Evolutionary conservation across 2,797 vertebrate species (phyloP), one percentile per base, ranked within the genome.

Genomic region (Sebastes iracundus): DNA sequence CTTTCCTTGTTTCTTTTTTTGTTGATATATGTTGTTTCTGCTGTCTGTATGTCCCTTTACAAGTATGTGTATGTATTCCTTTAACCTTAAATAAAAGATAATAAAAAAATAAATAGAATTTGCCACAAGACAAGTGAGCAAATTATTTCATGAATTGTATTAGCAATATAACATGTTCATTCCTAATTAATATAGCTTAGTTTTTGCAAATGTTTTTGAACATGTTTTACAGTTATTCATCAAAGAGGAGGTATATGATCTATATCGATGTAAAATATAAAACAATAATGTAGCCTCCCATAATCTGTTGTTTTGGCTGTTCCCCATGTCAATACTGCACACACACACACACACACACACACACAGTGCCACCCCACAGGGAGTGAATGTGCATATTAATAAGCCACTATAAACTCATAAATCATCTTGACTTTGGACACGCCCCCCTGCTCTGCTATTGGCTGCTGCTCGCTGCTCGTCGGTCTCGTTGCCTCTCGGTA

Each of bases 361-460:
- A 16, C 38, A 42, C 11, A 18, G 69, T 67, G 33, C 38, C 25
- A 65, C 4, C 67, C 72, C 62, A 11, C 18, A 28, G 25, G 63
- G 20, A 58, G 58, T 75, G 71, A 84, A 75, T 46, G 71, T 87
- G 84, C 84, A 86, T 86, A 75, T 88, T 92, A 91, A 88, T 80
- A 49, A 87, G 80, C 75, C 75, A 84, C 87, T 77, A 89, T 75
- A 77, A 85, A 85, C 83, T 75, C 93, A 93, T 95, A 92, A 93
- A 94, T 95, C 92, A 94, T 89, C 59, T 75, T 91, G 93, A 91
- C 88, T 81, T 53, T 9, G 77, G 79, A 58, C 90, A 88, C 94
- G 86, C 94, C 95, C 72, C 72, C 87, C 68, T 69, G 32, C 30
- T 3, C 67, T 77, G 77, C 82, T 12, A 96, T 92, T 95, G 94